phyloP scores from a whole-genome alignment of 2,888 invertebrate species.

The Arctia plantaginis region DNA sequence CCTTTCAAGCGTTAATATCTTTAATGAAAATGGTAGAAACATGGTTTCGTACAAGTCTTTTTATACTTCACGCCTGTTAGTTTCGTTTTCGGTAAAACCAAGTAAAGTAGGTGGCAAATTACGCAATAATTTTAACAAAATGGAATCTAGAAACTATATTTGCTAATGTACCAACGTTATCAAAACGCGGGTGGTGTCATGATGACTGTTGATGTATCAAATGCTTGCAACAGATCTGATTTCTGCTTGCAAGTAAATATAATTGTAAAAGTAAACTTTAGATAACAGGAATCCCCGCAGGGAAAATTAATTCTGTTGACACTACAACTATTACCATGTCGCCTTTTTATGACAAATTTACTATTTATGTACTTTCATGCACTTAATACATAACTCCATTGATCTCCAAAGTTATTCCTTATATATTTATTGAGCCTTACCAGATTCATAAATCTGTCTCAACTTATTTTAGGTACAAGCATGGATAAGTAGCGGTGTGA shows the following conservation, averaged over 20 bases:
- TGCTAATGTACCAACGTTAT: background rate
- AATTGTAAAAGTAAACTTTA: background rate
- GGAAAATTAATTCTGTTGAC: background rate
- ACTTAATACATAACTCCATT: background rate
- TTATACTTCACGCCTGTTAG: conserved; percentile 11
- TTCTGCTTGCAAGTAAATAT: background rate
- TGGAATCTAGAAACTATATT: background rate
- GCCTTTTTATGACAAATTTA: background rate
- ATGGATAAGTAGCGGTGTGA: background rate
- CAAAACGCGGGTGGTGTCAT: background rate
- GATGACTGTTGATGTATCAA: background rate
- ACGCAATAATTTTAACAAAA: background rate
- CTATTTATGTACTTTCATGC: background rate
- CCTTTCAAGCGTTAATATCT: background rate
- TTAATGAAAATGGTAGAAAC: background rate
- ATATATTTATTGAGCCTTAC: background rate
- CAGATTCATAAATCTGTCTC: background rate
- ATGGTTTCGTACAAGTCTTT: conserved; percentile 7
- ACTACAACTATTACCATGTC: background rate
- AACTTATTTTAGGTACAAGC: background rate
- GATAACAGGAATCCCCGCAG: background rate
- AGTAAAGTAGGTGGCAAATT: background rate
- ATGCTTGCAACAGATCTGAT: conserved; percentile 2
- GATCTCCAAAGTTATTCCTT: background rate
- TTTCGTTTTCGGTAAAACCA: conserved; percentile 10